phyloP scores from a whole-genome alignment of 2,888 invertebrate species.

The Congeria kusceri region DNA sequence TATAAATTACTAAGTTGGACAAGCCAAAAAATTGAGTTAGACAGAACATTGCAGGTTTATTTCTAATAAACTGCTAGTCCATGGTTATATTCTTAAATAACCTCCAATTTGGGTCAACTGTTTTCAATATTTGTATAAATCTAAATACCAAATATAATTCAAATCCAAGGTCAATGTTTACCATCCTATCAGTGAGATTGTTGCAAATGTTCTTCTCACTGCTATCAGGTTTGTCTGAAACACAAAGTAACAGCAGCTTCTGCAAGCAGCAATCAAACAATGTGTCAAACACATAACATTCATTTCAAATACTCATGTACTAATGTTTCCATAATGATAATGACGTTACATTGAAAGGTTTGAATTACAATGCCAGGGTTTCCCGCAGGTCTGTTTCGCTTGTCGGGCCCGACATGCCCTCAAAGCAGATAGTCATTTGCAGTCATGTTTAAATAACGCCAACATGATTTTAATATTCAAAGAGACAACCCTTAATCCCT shows the following conservation, averaged over 20 bases:
- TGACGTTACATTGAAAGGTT: background rate
- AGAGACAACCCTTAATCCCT: too few species aligned
- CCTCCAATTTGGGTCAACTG: background rate
- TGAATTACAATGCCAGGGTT: background rate
- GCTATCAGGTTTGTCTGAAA: constrained; percentile 75
- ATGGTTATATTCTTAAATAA: constrained; percentile 1
- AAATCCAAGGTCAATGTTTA: constrained; percentile 29
- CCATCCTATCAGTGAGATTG: constrained; percentile 77
- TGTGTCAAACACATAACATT: too few species aligned
- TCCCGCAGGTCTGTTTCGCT: too few species aligned
- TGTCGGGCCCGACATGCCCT: too few species aligned
- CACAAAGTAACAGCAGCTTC: too few species aligned
- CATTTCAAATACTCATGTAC: background rate
- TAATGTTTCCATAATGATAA: background rate
- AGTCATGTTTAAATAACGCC: too few species aligned
- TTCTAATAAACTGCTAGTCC: background rate
- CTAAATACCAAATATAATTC: too few species aligned
- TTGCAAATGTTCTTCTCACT: constrained; percentile 70
- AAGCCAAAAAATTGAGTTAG: background rate
- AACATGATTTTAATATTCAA: too few species aligned
- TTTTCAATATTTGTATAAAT: background rate
- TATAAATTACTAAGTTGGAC: background rate
- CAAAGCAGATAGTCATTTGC: too few species aligned
- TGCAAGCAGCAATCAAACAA: too few species aligned
- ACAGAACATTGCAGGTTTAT: background rate